Evolutionary conservation across 2,888 invertebrate genomes (phyloP).

Genomic region (Oscheius myriophilus): DNA sequence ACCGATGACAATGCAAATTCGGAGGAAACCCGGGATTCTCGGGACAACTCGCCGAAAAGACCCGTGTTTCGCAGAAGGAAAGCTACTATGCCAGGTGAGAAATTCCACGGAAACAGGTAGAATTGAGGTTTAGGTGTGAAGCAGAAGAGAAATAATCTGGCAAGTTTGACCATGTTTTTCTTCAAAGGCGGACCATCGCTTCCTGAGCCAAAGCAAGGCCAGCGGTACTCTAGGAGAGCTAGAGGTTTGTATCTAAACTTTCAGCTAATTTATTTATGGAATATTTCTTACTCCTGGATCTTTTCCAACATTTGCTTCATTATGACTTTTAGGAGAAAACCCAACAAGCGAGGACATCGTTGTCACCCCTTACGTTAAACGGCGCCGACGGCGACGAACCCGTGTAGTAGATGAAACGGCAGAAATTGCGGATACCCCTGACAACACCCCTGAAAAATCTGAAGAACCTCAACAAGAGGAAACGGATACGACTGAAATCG

Average conservation of each 20-base stretch:
- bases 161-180: constrained; percentile 8
- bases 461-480: neutral
- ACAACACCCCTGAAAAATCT: neutral
- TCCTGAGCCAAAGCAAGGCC: constrained; percentile 21
- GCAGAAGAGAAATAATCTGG: constrained; percentile 19
- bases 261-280: neutral
- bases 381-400: neutral
- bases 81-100: neutral
- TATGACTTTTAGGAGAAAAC: neutral
- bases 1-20: neutral
- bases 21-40: neutral
- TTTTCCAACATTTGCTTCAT: too few relatives aligned
- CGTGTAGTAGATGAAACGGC: neutral
- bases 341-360: too few relatives aligned
- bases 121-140: neutral
- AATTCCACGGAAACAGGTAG: neutral
- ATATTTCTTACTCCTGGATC: too few relatives aligned
- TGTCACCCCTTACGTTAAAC: neutral
- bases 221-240: constrained; percentile 28
- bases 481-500: neutral
- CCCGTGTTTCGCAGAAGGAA: too few relatives aligned
- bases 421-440: neutral
- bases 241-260: constrained; percentile 12
- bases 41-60: neutral
- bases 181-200: constrained; percentile 10